Evolutionary conservation across 2,797 vertebrate species (phyloP), one percentile per base, ranked within the genome.

Genomic region (Crax fasciolata): DNA sequence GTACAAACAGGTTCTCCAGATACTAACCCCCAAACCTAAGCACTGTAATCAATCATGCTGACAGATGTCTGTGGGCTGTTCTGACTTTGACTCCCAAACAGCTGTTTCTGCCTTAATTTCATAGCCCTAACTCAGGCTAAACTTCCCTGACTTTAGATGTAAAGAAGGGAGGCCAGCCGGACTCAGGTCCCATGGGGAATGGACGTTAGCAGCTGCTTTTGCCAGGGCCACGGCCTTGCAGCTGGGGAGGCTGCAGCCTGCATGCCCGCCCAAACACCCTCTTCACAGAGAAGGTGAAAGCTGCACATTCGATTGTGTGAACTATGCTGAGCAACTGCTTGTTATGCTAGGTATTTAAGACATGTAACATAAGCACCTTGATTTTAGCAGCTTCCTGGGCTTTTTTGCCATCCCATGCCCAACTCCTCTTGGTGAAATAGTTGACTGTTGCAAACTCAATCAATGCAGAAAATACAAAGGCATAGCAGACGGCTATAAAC

Each of bases 381-480:
- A 99, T 99, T 97, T 99, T 99, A 49, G 99, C 99, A 27, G 99
- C 99, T 95, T 99, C 99, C 97, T 98, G 97, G 8, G 99, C 99
- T 94, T 99, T 99, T 94, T 99, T 99, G 44, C 99, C 99, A 74
- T 99, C 99, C 99, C 99, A 99, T 46, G 99, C 99, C 99, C 99
- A 99, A 96, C 99, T 99, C 96, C 99, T 98, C 97, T 99, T 99
- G 84, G 99, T 99, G 95, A 99, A 99, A 97, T 99, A 99, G 98
- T 99, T 99, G 70, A 99, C 99, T 0, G 99, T 99, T 91, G 99
- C 99, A 57, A 99, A 99, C 96, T 99, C 99, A 38, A 99, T 99
- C 83, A 99, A 98, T 7, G 99, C 99, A 3, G 99, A 99, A 98
- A 99, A 99, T 73, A 99, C 99, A 24, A 99, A 99, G 62, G 99